Percentiles rank a stretch among this genome's conserved stretches.
Conservation (phyloP, 2,797 vertebrate species). For the Orientallactaga sibirica region DNA sequence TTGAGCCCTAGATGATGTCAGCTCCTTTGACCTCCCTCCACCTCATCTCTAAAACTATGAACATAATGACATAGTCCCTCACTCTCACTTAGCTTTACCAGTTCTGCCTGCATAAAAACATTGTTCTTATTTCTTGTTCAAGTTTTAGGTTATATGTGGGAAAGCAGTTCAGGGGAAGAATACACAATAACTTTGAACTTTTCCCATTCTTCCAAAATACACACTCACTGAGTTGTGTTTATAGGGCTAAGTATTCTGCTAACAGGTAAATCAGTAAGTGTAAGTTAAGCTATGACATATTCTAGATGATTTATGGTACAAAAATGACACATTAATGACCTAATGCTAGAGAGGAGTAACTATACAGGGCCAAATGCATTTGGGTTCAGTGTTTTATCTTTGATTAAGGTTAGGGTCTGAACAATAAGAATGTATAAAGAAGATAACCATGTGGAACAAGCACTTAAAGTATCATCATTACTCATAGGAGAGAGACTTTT, state of each 20-base stretch:
- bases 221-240: conserved; percentile 72
- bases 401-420: conserved; percentile 43
- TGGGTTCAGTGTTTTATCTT: conserved; percentile 30
- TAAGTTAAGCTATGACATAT: conserved; percentile 76
- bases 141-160: conserved; percentile 31
- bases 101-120: conserved; percentile 46
- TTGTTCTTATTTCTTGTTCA: conserved; percentile 77
- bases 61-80: conserved; percentile 35
- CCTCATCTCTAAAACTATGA: not conserved
- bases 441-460: not conserved
- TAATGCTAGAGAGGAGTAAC: conserved; percentile 59
- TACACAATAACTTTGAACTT: conserved; percentile 64
- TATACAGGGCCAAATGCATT: conserved; percentile 33
- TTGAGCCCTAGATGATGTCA: not conserved
- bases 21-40: not conserved
- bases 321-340: not conserved
- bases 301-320: conserved; percentile 28
- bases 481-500: not conserved
- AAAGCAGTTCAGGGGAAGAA: not conserved
- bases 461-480: not conserved
- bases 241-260: conserved; percentile 72
- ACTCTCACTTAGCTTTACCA: conserved; percentile 66
- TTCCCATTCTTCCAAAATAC: conserved; percentile 70
- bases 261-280: conserved; percentile 58
- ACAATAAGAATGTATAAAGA: not conserved